A percentile compares a stretch with the other conserved stretches of the same genome.
Evolutionary conservation across 1,140 invertebrate genomes (phyloP).

Genomic region (Venturia canescens): DNA sequence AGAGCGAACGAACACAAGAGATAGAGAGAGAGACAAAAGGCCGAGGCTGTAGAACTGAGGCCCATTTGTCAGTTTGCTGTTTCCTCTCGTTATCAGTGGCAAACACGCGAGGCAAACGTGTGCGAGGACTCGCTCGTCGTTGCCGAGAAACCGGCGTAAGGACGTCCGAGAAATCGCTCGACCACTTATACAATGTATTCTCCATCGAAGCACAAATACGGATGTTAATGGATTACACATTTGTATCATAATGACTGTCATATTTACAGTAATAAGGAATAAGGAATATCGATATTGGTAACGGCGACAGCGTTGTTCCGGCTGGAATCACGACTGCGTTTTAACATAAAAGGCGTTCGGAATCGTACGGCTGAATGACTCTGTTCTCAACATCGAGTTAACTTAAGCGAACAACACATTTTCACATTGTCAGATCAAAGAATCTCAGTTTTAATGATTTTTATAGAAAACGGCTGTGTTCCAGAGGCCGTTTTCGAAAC

Average conservation of each 20-base stretch:
- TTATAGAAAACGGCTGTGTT: too few relatives aligned
- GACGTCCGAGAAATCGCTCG: slow-evolving; percentile 3
- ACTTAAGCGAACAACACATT: too few relatives aligned
- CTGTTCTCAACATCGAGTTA: too few relatives aligned
- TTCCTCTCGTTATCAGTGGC: slow-evolving; percentile 52
- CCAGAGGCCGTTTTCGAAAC: too few relatives aligned
- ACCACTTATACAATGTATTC: neutral
- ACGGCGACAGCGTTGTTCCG: too few relatives aligned
- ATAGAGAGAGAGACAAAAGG: neutral
- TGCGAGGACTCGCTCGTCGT: slow-evolving; percentile 40
- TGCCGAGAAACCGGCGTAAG: slow-evolving; percentile 7
- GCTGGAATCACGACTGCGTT: too few relatives aligned
- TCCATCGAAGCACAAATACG: neutral
- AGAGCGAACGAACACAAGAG: too few relatives aligned
- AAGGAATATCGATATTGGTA: neutral
- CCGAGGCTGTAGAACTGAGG: neutral
- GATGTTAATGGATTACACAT: neutral
- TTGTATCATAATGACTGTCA: neutral
- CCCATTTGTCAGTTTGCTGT: slow-evolving; percentile 43
- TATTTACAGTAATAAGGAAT: neutral
- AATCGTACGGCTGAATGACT: too few relatives aligned
- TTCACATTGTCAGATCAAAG: too few relatives aligned
- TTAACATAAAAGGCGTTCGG: too few relatives aligned
- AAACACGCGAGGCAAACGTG: slow-evolving; percentile 53
- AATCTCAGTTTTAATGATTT: too few relatives aligned